Percentiles rank a stretch among this genome's conserved stretches.
These are phyloP conservation scores for Agrochola litura DNA, from an alignment of 2,888 invertebrate species.

Conservation along the genomic window DNA sequence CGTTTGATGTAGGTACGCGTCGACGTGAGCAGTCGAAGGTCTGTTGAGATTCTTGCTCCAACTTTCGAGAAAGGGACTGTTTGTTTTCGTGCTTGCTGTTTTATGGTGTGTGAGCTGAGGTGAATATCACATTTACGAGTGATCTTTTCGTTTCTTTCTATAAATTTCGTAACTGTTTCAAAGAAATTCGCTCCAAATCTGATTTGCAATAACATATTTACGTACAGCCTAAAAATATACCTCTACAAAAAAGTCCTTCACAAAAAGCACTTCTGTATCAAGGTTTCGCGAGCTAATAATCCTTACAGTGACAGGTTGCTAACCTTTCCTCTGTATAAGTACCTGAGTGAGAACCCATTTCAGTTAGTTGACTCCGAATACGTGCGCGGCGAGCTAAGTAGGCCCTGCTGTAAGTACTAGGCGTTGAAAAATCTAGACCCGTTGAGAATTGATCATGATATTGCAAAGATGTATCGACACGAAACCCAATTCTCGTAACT, in stretches of 20 bases:
- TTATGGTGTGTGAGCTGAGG: neutral
- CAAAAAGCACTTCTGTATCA: conserved; percentile 11
- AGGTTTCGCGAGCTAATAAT: conserved; percentile 40
- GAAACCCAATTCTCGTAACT: conserved; percentile 27
- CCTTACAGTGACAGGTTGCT: conserved; percentile 57
- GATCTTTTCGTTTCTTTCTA: conserved; percentile 15
- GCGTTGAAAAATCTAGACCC: conserved; percentile 53
- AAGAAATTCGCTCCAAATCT: neutral
- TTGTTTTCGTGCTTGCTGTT: conserved; percentile 25
- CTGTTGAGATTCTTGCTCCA: conserved; percentile 53
- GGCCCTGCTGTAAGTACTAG: neutral
- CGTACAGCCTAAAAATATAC: neutral
- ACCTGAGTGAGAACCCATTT: conserved; percentile 64
- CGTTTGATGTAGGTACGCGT: conserved; percentile 58
- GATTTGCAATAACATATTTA: conserved; percentile 19
- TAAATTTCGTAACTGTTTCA: neutral
- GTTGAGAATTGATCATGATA: conserved; percentile 58
- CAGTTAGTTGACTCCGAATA: conserved; percentile 68
- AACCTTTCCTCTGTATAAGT: conserved; percentile 58
- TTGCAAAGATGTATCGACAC: conserved; percentile 54
- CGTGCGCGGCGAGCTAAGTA: conserved; percentile 60
- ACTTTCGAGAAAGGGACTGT: conserved; percentile 37
- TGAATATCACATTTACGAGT: neutral
- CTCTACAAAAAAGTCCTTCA: neutral
- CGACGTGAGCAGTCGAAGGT: conserved; percentile 52